Conservation (phyloP, 1,140 invertebrate species). For the Drosophila funebris region DNA sequence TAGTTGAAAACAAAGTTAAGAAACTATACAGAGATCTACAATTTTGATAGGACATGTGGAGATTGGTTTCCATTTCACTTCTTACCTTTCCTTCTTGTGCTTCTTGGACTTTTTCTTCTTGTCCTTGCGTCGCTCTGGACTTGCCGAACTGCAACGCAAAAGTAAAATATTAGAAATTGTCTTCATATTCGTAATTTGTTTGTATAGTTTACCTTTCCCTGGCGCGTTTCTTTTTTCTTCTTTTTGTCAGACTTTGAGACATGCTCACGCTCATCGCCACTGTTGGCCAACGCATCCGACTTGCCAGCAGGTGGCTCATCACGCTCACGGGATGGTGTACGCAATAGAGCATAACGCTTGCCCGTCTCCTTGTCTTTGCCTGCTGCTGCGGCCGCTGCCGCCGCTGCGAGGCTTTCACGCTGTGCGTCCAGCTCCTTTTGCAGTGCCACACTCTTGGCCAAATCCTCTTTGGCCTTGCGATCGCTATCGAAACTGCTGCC, state of each 20-base stretch:
- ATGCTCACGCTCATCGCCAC: conserved; percentile 69
- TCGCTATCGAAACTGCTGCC: conserved; percentile 96
- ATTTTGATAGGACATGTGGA: conserved; percentile 29
- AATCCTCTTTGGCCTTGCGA: conserved; percentile 90
- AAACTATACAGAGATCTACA: conserved; percentile 59
- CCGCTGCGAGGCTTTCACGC: conserved; percentile 84
- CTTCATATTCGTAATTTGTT: background rate
- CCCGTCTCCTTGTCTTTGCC: conserved; percentile 82
- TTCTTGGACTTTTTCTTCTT: conserved; percentile 89
- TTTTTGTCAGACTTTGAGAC: conserved; percentile 84
- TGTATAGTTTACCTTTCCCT: conserved; percentile 70
- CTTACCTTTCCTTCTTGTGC: conserved; percentile 88
- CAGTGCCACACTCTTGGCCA: conserved; percentile 85
- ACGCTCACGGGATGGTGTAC: conserved; percentile 85
- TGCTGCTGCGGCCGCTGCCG: conserved; percentile 79
- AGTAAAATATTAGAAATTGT: background rate
- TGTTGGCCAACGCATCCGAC: conserved; percentile 22
- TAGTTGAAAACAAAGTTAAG: conserved; percentile 24
- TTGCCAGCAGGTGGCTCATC: conserved; percentile 42
- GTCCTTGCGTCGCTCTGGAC: conserved; percentile 87
- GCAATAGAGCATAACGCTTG: conserved; percentile 87
- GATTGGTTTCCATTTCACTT: background rate
- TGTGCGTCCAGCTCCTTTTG: conserved; percentile 85
- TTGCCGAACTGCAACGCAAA: conserved; percentile 84
- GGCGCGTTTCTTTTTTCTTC: conserved; percentile 84